These are phyloP conservation scores for Lordiphosa fenestrarum DNA, from an alignment of 2,888 invertebrate genomes.

Conservation along the genomic window DNA sequence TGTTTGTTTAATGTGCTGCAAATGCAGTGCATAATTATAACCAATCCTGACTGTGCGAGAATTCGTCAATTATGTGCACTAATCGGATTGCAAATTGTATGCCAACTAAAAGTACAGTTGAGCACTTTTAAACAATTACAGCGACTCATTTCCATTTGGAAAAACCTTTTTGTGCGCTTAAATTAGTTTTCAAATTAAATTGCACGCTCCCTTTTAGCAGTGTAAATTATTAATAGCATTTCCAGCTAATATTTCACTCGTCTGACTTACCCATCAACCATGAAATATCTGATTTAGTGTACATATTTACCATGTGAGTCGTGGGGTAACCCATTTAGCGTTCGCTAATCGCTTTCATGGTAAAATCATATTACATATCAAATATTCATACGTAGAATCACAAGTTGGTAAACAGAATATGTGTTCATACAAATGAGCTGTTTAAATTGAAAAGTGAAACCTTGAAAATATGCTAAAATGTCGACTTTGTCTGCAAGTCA, in stretches of 20 bases:
- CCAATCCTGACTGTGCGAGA: neutral
- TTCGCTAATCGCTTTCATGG: conserved; percentile 40
- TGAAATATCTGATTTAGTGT: conserved; percentile 14
- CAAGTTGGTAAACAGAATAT: no score
- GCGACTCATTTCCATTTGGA: neutral
- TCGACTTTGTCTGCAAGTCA: no score
- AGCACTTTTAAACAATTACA: neutral
- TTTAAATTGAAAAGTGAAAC: no score
- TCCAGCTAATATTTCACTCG: conserved; percentile 28
- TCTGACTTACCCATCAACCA: conserved; percentile 11
- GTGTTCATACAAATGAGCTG: no score
- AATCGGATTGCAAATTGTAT: no score
- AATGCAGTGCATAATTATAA: conserved; percentile 1
- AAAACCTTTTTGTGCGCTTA: conserved; percentile 15
- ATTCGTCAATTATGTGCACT: no score
- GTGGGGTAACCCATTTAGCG: conserved; percentile 18
- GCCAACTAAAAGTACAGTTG: no score
- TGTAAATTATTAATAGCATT: conserved; percentile 2
- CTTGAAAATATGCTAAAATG: no score
- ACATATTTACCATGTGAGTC: conserved; percentile 4
- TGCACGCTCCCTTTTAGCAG: conserved; percentile 9
- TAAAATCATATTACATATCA: conserved; percentile 34
- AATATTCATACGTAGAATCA: no score
- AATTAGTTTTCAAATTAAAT: conserved; percentile 29
- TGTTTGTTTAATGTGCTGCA: neutral